phyloP scores from a whole-genome alignment of 2,888 invertebrate species.

The Apamea sordens region DNA sequence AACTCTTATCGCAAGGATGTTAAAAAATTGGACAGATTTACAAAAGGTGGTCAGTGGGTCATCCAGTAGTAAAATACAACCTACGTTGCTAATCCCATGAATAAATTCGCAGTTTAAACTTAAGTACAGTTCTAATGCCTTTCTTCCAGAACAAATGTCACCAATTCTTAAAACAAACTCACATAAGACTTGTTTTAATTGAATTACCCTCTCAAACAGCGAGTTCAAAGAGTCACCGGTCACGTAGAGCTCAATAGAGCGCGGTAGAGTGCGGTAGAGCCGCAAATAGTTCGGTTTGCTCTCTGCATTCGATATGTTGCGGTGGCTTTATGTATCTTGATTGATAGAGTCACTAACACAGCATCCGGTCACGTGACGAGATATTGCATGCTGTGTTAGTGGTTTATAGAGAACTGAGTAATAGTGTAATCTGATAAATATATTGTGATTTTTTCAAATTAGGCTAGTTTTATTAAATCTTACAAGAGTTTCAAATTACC shows the following conservation, averaged over 20 bases:
- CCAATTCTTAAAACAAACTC: constrained; percentile 10
- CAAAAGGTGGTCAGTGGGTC: too few relatives aligned
- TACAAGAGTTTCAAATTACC: background rate
- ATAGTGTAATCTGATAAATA: background rate
- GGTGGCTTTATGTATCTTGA: constrained; percentile 25
- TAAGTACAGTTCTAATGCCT: too few relatives aligned
- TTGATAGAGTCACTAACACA: constrained; percentile 13
- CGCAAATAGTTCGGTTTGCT: constrained; percentile 40
- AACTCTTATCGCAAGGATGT: background rate
- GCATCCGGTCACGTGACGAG: background rate
- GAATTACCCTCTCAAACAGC: constrained; percentile 9
- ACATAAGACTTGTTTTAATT: constrained; percentile 24
- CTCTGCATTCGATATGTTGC: constrained; percentile 39
- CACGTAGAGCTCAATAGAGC: constrained; percentile 23
- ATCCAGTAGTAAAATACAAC: background rate
- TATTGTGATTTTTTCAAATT: background rate
- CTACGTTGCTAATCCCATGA: background rate
- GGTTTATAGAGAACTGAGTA: background rate
- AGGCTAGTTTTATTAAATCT: background rate
- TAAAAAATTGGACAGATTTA: background rate
- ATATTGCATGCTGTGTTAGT: background rate
- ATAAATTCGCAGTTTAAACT: background rate
- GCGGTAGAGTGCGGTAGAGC: constrained; percentile 3
- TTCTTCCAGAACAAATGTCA: background rate
- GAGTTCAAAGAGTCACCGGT: constrained; percentile 25